Conservation (phyloP, 1,140 invertebrate species). For the Oedothorax gibbosus region DNA sequence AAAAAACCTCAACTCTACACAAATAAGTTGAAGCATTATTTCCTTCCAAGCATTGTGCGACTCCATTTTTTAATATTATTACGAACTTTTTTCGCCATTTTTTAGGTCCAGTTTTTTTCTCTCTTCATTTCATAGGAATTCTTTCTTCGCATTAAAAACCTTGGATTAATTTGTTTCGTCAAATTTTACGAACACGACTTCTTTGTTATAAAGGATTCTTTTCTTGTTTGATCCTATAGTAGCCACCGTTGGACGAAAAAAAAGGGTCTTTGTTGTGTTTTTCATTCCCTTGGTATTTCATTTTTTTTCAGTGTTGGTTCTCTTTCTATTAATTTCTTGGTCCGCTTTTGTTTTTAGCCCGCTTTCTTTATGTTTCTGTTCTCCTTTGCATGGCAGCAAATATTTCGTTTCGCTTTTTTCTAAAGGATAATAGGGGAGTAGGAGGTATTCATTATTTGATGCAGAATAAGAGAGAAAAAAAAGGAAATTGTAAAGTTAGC, state of each 20-base stretch:
- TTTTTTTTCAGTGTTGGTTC: background rate
- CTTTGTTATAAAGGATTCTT: constrained; percentile 14
- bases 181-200: constrained; percentile 30
- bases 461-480: constrained; percentile 15
- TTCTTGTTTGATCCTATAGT: constrained; percentile 1
- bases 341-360: background rate
- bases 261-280: background rate
- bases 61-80: too few relatives aligned
- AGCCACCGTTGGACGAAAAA: background rate
- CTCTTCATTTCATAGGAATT: background rate
- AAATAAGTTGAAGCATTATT: too few relatives aligned
- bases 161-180: constrained; percentile 46
- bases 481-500: constrained; percentile 4
- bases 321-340: constrained; percentile 16
- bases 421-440: background rate
- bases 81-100: background rate
- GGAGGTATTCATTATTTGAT: constrained; percentile 38
- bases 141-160: constrained; percentile 30
- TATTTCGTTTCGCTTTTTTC: constrained; percentile 25
- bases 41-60: too few relatives aligned
- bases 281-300: constrained; percentile 1
- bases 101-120: background rate
- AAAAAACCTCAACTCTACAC: too few relatives aligned
- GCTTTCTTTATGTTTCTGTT: background rate
- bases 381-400: constrained; percentile 31